Evolutionary conservation across 2,888 invertebrate species (phyloP).

Genomic region (Idaea dimidiata): DNA sequence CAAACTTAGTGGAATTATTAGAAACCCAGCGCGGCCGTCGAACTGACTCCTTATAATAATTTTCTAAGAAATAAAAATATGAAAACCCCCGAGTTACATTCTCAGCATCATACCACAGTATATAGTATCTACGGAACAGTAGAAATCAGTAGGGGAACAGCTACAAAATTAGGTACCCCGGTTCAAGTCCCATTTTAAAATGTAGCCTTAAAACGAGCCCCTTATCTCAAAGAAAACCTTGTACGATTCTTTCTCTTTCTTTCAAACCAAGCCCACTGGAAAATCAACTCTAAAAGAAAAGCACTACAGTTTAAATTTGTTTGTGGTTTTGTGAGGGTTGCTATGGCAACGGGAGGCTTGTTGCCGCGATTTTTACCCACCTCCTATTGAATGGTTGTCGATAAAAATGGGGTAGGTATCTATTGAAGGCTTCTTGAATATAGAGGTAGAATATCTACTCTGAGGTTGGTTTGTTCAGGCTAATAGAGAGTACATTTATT

Average conservation of each 20-base stretch:
- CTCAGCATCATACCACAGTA: neutral
- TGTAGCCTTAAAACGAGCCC: constrained; percentile 76
- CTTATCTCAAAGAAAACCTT: constrained; percentile 56
- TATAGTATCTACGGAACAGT: neutral
- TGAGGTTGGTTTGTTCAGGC: no score
- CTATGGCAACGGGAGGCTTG: constrained; percentile 56
- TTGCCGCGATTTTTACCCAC: constrained; percentile 37
- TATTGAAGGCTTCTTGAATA: constrained; percentile 13
- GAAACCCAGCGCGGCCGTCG: no score
- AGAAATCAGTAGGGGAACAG: constrained; percentile 33
- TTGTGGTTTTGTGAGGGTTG: constrained; percentile 32
- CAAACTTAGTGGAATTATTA: no score
- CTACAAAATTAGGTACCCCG: constrained; percentile 62
- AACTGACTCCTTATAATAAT: neutral
- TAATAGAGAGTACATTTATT: no score
- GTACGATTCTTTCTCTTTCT: constrained; percentile 60
- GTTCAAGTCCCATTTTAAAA: constrained; percentile 58
- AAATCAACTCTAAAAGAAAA: neutral
- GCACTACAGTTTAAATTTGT: neutral
- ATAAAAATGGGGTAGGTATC: constrained; percentile 13
- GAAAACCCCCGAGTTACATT: neutral
- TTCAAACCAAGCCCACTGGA: constrained; percentile 13
- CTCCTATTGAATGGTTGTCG: constrained; percentile 38
- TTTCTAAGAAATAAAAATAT: neutral
- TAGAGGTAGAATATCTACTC: constrained; percentile 14